These are phyloP conservation scores for Trichacis sp. DNA, from an alignment of 2,888 invertebrate genomes.

Conservation along the genomic window DNA sequence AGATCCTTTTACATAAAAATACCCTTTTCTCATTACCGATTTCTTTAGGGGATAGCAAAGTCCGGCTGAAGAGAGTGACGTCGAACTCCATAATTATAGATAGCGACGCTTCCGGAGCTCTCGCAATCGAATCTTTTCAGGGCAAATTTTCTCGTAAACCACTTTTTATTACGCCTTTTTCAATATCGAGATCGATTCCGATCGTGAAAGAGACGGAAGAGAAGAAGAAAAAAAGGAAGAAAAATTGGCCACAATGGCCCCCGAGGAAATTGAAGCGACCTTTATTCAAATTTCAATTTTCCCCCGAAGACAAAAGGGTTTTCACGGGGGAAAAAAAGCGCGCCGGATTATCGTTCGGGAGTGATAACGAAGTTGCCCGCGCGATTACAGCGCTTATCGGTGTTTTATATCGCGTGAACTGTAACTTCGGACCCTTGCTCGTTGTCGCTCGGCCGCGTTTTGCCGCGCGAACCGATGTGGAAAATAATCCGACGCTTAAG, in stretches of 20 bases:
- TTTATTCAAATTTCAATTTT: neutral
- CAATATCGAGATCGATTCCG: neutral
- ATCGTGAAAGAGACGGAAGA: neutral
- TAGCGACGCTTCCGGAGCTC: too few relatives aligned
- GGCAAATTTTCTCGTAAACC: neutral
- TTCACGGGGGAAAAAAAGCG: neutral
- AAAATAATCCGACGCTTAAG: conserved; percentile 51
- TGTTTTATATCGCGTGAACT: conserved; percentile 28
- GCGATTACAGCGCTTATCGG: neutral
- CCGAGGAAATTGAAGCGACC: neutral
- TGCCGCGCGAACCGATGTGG: conserved; percentile 36
- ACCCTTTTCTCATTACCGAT: too few relatives aligned
- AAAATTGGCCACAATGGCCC: neutral
- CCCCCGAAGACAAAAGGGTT: neutral
- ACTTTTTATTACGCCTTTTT: neutral
- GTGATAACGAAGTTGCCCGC: neutral
- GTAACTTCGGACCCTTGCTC: conserved; percentile 34
- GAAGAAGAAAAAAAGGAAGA: neutral
- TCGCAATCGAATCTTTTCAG: neutral
- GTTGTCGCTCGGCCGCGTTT: conserved; percentile 33
- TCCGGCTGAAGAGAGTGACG: too few relatives aligned
- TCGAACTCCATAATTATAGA: too few relatives aligned
- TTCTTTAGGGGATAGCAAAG: too few relatives aligned
- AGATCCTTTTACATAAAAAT: too few relatives aligned
- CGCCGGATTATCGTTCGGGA: neutral